phyloP scores from a whole-genome alignment of 53 echinoderm and acorn worm genomes.

The Hippasteria phrygiana region DNA sequence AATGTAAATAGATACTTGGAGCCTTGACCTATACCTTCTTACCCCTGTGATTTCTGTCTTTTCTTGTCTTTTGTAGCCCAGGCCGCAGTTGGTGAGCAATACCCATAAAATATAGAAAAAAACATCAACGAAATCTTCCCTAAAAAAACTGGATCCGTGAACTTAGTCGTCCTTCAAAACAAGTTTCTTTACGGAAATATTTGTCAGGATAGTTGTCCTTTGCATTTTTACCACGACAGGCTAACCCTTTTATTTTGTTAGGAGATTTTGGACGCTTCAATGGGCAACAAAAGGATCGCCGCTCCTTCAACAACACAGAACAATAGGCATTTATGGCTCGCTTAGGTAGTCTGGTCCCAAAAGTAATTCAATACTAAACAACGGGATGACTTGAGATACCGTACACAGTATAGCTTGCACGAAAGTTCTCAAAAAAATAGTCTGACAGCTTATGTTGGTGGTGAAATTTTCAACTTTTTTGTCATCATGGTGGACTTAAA shows the following conservation, averaged over 20 bases:
- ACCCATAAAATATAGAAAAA: too few relatives aligned
- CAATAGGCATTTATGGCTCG: neutral
- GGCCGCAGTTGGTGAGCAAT: too few relatives aligned
- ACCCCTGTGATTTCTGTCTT: too few relatives aligned
- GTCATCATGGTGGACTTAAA: neutral
- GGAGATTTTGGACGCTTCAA: conserved; percentile 10
- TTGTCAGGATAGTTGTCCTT: too few relatives aligned
- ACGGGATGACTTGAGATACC: neutral
- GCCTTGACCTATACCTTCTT: too few relatives aligned
- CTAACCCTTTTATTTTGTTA: neutral
- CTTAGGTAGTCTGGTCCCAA: neutral
- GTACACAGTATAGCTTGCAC: neutral
- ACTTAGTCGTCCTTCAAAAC: too few relatives aligned
- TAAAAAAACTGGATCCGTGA: too few relatives aligned
- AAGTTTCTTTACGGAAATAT: too few relatives aligned
- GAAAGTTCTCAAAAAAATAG: neutral
- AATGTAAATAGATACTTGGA: too few relatives aligned
- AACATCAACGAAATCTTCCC: too few relatives aligned
- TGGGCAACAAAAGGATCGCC: neutral
- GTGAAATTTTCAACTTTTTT: neutral
- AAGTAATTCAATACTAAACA: neutral
- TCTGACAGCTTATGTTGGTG: neutral
- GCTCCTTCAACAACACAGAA: neutral
- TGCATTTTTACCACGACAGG: neutral
- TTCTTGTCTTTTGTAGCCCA: too few relatives aligned